phyloP scores from a whole-genome alignment of 2,113 vertebrate genomes.

The Aldabrachelys gigantea region DNA sequence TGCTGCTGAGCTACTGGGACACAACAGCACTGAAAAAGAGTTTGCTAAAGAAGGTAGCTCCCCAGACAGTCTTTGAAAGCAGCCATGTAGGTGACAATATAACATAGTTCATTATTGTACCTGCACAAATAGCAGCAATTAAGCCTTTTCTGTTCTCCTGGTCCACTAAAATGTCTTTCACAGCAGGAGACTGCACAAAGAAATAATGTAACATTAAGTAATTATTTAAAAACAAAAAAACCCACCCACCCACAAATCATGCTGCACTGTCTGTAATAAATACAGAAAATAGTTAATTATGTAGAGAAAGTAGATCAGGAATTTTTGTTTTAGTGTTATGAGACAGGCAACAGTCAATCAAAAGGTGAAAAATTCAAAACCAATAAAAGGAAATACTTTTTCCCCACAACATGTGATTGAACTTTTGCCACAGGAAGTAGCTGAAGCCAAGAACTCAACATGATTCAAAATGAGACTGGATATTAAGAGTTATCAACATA shows the following conservation, averaged over 20 bases:
- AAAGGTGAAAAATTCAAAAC: not conserved
- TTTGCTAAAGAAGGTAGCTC: not conserved
- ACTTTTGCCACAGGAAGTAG: accelerated
- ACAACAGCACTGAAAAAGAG: not conserved
- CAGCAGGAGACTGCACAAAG: slow-evolving; percentile 85
- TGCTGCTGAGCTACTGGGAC: not conserved
- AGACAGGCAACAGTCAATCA: not conserved
- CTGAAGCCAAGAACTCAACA: not conserved
- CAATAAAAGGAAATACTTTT: not conserved
- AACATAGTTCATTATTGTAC: slow-evolving; percentile 63
- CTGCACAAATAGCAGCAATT: slow-evolving; percentile 98
- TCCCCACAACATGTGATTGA: not conserved
- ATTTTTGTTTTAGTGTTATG: not conserved
- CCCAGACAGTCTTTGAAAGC: not conserved
- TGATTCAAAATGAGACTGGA: not conserved
- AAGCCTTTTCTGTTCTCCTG: slow-evolving; percentile 93
- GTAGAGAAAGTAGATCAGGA: not conserved
- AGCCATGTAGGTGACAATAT: not conserved
- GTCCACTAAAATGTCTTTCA: slow-evolving; percentile 93
- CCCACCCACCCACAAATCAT: accelerated
- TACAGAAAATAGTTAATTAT: not conserved
- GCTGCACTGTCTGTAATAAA: not conserved
- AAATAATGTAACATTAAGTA: not conserved
- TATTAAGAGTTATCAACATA: not conserved
- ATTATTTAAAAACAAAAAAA: not conserved